Base-by-base conservation (phyloP, 2,888 invertebrate genomes). In the Allophyes oxyacanthae region DNA sequence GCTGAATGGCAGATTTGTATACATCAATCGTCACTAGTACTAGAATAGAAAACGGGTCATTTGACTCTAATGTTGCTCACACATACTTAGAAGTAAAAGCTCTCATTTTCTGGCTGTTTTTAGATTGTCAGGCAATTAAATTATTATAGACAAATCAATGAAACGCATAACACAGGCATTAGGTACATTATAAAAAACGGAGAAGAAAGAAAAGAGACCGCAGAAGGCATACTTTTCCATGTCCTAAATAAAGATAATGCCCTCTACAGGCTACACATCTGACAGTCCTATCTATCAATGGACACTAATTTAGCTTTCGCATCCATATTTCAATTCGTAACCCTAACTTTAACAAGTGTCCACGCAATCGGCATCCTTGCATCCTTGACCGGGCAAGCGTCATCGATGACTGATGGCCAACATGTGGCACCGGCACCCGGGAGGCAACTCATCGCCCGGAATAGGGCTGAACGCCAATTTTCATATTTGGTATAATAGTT, bases 381-480 rank as follows among this genome's bases (percentile, higher is more conserved):
- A 90, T 91, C 92, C 89, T 91, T 88, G 90, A 89, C 87, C 86
- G 89, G 78, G 83, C 84, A 73, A 8, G 28, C 28, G 28, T 2
- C 28, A 91, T 92, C 91, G 92, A 92, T 94, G 93, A 94, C 79
- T 90, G 94, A 94, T 94, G 82, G 92, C 82, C 52, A 78, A 81
- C 93, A 91, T 87, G 86, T 91, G 94, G 84, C 77, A 85, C 82
- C 83, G 87, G 86, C 90, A 88, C 82, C 78, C 85, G 84, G 58
- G 57, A 65, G 26, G 82, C 88, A 84, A 90, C 88, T 91, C 90
- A 90, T 90, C 89, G 86, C 79, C 75, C 77, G 57, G 9, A 36
- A 44, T 76, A 89, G 89, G 89, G 90, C 55, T 89, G 86, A 1
- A n/a, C 20, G 40, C 30, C 43, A 62, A 71, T 65, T 71, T 68